phyloP scores from a whole-genome alignment of 2,113 vertebrate species.

The Brachionichthys hirsutus region DNA sequence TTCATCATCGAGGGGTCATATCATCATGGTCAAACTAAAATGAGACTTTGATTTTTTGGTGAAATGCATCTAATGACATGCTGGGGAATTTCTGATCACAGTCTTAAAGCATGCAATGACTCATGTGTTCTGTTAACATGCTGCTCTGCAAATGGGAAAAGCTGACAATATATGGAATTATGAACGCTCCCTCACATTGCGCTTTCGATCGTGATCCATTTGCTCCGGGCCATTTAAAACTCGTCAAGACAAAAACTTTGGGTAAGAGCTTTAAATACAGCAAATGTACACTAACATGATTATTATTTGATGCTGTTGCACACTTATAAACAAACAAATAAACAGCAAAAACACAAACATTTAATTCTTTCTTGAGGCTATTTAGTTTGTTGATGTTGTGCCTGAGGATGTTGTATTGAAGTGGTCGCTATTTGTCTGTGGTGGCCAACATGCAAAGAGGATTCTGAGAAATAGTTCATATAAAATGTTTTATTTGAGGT shows the following conservation, averaged over 20 bases:
- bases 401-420: constrained; percentile 6
- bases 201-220: too few relatives aligned
- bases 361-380: constrained; percentile 12
- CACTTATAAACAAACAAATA: too few relatives aligned
- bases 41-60: too few relatives aligned
- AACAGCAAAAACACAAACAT: not conserved
- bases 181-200: too few relatives aligned
- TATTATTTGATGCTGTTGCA: too few relatives aligned
- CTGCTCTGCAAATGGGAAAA: too few relatives aligned
- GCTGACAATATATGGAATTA: too few relatives aligned
- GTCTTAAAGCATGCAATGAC: not conserved
- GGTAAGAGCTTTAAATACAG: too few relatives aligned
- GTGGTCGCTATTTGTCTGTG: not conserved
- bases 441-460: not conserved
- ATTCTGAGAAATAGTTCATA: constrained; percentile 4
- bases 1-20: too few relatives aligned
- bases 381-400: constrained; percentile 11
- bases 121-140: not conserved
- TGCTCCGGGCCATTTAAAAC: not conserved
- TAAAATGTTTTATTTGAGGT: constrained; percentile 16
- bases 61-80: too few relatives aligned
- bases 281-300: too few relatives aligned
- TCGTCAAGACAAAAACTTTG: not conserved
- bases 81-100: not conserved
- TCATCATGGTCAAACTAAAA: too few relatives aligned